Evolutionary conservation across 2,113 vertebrate species (phyloP), one percentile per base, ranked within the genome.

Genomic region (Paraplagusia blochii): DNA sequence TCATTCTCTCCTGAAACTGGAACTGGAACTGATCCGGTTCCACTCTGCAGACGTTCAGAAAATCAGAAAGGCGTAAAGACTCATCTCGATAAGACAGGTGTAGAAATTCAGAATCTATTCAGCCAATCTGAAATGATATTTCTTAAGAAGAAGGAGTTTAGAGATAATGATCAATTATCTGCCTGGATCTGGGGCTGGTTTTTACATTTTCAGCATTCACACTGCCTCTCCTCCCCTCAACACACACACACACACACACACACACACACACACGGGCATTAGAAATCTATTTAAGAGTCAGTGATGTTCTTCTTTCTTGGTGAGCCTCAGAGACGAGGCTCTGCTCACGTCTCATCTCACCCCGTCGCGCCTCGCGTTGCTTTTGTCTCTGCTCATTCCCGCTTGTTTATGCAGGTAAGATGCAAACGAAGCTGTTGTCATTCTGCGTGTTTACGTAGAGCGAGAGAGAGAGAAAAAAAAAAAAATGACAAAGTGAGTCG

Each of bases 401-500:
- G 72, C 75, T 85, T 75, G 78, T 87, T 76, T 63, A 74, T 63
- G 77, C 79, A 88, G 84, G 83, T 86, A 66, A 76, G 53, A 77
- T 82, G 83, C 80, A 80, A 86, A 87, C 79, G 63, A 40, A 7
- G 43, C 7, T 1, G 12, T 44, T 58, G 69, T 72, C 47, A 82
- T 88, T 86, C 6, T 84, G 64, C 82, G 85, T 84, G 58, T 63
- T 61, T 44, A 45, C 58, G 22, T 29, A 29, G 22, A 29, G 22
- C 2, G 6, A 29, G 22, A 29, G 22, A 29, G 6, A 29, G 22
- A 29, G 6, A 46, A 19, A 42, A 45, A 55, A 48, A 38, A 17
- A 8, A 36, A 16, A n/a, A 14, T 34, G 12, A 34, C 15, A n/a
- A 15, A 60, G 15, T n/a, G 40, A 43, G 33, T 47, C 2, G 1